Evolutionary conservation across 2,888 invertebrate species (phyloP), one percentile per base, ranked within the genome.

Genomic region (Serripes groenlandicus): DNA sequence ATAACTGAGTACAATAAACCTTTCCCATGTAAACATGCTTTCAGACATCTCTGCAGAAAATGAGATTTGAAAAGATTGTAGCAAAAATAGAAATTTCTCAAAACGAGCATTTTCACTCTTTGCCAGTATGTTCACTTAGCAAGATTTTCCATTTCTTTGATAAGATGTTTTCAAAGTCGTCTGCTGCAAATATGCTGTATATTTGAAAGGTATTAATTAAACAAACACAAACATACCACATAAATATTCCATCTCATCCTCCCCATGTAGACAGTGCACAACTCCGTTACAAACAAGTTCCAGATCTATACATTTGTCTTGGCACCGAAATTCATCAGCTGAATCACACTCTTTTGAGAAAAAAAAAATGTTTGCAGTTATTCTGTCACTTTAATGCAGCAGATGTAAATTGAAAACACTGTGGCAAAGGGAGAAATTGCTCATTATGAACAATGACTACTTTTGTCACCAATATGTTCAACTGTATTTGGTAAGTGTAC

Each of bases 241-340:
- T 23, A 7, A 5, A 9, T n/a, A 23, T 28, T 49, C 11, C 26
- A 11, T 28, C 66, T 84, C 84, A 30, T 84, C 81, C 5, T 69
- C 68, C 7, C 72, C 78, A 26, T 84, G 75, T 23, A 30, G 35
- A 32, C 84, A 84, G 52, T 84, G 68, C 15, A 37, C 18, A 11
- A 56, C n/a, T 28, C 81, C 74, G 56, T 84, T 69, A 75, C 84
- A 84, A 11, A 26, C 37, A 3, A 58, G 37, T 0, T 49, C 35
- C 18, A 5, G 37, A 21, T 76, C 32, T 32, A 84, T 68, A 62
- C 84, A 84, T 62, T 81, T 64, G 18, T 74, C 52, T 26, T 42
- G 5, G 37, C 84, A 84, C 26, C 42, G 72, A 35, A 83, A 83
- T 28, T 80, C 76, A 32, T 42, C 49, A 0, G 30, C 58, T 1